Evolutionary conservation across 92 coral and sea anemone species (phyloP), one percentile per base, ranked within the genome.

Genomic region (Phenganax stokvisi): DNA sequence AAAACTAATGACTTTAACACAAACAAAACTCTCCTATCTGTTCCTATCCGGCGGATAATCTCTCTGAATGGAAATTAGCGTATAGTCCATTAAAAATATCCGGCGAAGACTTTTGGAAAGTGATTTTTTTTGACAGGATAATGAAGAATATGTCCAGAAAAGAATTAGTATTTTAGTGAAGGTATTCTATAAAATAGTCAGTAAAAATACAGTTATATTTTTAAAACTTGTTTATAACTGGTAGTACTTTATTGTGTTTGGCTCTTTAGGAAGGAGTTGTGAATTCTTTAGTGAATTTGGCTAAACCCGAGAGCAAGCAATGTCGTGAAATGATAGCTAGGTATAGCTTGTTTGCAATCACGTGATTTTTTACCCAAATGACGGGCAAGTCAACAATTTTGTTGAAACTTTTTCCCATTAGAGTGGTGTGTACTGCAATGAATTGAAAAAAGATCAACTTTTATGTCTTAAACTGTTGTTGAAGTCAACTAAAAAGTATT

Each of bases 301-400:
- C 97, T n/a, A 91, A 80, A 66, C 88, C 97, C 12, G 93, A 91
- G 63, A 93, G 97, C 84, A 88, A 82, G 47, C 87, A 87, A 27
- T 91, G 97, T 78, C 90, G 96, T 16, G 97, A 93, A 63, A 88
- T 93, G 97, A 91, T 93, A 13, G 86, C 97, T 52, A 84, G 97
- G 97, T 93, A 82, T 68, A 51, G 20, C 25, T 20, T 20, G 25
- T 20, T 20, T 20, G 25, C 25, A 20, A 20, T 20, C 25, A 20
- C 25, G 25, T 20, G 25, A 20, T 20, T 20, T 20, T 20, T 20
- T 20, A 20, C 25, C 25, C 25, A 20, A 20, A 20, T 20, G 25
- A 20, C 25, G 25, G 25, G 25, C 25, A 20, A 20, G 25, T 20
- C 25, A 20, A 20, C 25, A 20, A 20, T 0, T 20, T 20, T 20